Conservation (phyloP, 2,797 vertebrate genomes). For the Malurus leucopterus region DNA sequence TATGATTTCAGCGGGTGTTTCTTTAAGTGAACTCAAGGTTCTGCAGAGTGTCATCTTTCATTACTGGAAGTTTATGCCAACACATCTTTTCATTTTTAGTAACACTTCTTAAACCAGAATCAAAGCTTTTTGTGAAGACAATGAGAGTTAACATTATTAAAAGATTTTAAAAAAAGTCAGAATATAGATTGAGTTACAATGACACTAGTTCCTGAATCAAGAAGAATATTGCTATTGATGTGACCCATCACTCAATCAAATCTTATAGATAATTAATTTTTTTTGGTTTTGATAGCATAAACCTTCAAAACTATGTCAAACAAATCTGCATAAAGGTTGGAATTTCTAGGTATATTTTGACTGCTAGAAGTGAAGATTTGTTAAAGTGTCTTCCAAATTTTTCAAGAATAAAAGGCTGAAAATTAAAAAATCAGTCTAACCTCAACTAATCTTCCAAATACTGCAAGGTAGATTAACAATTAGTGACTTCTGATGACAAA, state of each 20-base stretch:
- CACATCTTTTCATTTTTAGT: neutral
- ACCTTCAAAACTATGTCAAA: neutral
- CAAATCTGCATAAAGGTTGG: accelerated
- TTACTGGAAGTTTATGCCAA: neutral
- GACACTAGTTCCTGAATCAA: neutral
- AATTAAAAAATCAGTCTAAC: neutral
- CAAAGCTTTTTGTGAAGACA: neutral
- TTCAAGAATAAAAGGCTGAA: neutral
- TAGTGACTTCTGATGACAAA: neutral
- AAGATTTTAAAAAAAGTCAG: neutral
- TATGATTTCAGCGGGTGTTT: neutral
- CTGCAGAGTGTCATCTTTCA: neutral
- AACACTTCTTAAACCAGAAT: neutral
- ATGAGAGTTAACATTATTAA: accelerated
- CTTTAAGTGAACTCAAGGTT: neutral
- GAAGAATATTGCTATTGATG: neutral
- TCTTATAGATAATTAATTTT: neutral
- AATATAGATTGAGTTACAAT: neutral
- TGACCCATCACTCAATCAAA: neutral
- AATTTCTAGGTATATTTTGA: neutral
- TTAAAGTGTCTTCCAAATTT: neutral
- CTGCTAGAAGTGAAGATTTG: neutral
- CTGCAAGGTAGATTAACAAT: neutral
- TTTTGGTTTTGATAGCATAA: neutral
- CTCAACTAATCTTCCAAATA: neutral